Evolutionary conservation across 2,113 vertebrate species (phyloP), one percentile per base, ranked within the genome.

Genomic region (Patagioenas fasciata): DNA sequence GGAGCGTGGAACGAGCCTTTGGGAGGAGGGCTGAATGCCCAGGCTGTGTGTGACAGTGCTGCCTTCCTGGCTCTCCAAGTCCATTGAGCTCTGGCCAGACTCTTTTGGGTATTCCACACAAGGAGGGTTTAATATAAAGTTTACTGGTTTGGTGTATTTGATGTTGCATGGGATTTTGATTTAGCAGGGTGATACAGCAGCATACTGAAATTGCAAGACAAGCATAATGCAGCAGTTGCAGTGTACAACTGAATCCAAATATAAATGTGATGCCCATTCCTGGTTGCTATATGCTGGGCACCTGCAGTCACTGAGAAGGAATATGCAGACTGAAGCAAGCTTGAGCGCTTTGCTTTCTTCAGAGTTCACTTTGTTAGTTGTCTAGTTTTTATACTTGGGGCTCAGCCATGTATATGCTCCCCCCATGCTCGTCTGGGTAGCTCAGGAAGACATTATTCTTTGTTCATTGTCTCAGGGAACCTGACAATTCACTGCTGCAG

Each of bases 1-100:
- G 67, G 19, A 10, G 9, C 0, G 0, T 70, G n/a, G 81, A 54
- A 32, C 1, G 42, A 92, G 25, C 14, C 34, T 44, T 17, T 29
- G 11, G 26, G 77, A 60, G 20, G 7, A 80, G 44, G 47, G 23
- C 60, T 74, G 65, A 10, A 7, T 31, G 36, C 77, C 81, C 48
- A 61, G 12, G 2, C 0, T 51, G 15, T 28, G 40, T 48, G 28
- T 3, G 18, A 5, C 69, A 50, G 40, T 15, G 72, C 36, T 89
- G 47, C 60, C 31, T 47, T 53, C 31, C 51, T 67, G 77, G 10
- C 69, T 80, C 32, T 24, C 67, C 1, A 0, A 85, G 44, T 16
- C 67, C 47, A 12, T 0, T 0, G 1, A n/a, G 40, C 60, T 71
- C 66, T 78, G 73, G 15, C 69, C 69, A 29, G 53, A 44, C 61